Percentiles rank a stretch among this genome's conserved stretches.
These are phyloP conservation scores for Carcinoscorpius rotundicauda DNA, from an alignment of 1,140 invertebrate species.

Conservation along the genomic window DNA sequence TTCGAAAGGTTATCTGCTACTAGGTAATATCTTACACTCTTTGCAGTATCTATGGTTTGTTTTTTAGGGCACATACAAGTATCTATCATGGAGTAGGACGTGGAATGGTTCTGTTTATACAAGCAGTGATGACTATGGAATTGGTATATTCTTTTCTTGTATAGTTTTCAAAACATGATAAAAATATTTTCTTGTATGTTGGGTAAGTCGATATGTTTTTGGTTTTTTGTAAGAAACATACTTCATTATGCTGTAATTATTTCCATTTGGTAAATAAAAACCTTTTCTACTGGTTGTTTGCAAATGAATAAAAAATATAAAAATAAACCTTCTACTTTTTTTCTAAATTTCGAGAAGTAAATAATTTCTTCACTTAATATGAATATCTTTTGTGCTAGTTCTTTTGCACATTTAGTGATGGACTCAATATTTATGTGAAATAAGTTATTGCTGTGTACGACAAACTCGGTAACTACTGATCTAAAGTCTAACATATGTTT, in stretches of 20 bases:
- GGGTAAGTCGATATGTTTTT: background rate
- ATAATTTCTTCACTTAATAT: constrained; percentile 2
- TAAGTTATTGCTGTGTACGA: no score
- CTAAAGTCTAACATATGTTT: no score
- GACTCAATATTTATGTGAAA: no score
- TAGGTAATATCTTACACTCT: no score
- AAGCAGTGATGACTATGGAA: constrained; percentile 88
- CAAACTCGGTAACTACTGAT: no score
- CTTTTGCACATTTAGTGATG: constrained; percentile 14
- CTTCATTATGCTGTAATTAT: background rate
- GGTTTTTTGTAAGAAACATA: no score
- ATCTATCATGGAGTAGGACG: constrained; percentile 88
- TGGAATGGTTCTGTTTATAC: constrained; percentile 76
- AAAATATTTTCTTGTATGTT: constrained; percentile 17
- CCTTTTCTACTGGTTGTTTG: no score
- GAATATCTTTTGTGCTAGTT: background rate
- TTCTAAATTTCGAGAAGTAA: constrained; percentile 1
- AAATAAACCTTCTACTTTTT: background rate
- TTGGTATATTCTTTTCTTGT: constrained; percentile 37
- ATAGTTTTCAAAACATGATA: constrained; percentile 10
- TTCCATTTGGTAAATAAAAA: background rate
- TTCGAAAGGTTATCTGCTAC: no score
- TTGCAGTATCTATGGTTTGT: constrained; percentile 8
- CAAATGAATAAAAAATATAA: background rate
- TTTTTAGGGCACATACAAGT: constrained; percentile 57